Conservation (phyloP, 2,888 invertebrate species). For the Agonopterix subpropinquella region DNA sequence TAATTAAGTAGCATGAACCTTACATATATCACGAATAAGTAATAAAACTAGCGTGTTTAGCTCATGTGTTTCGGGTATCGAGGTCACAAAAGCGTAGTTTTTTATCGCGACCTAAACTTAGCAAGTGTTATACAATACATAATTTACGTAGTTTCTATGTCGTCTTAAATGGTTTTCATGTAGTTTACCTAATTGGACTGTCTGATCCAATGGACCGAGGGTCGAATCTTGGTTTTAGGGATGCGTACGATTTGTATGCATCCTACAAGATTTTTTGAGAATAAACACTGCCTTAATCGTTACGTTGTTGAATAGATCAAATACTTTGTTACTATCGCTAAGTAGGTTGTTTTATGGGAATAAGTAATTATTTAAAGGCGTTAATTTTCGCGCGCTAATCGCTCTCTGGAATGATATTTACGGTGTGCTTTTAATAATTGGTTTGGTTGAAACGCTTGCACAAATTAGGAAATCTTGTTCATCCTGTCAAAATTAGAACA, state of each 20-base stretch:
- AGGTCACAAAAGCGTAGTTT: constrained; percentile 7
- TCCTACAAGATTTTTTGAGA: background rate
- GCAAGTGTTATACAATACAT: background rate
- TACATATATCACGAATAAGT: background rate
- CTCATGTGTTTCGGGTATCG: constrained; percentile 1
- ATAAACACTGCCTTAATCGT: constrained; percentile 30
- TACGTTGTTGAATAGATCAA: constrained; percentile 11
- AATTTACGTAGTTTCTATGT: too few relatives aligned
- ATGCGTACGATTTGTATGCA: too few relatives aligned
- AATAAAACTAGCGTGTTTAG: background rate
- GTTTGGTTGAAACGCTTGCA: constrained; percentile 20
- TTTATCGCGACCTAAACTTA: constrained; percentile 1
- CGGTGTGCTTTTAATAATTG: too few relatives aligned
- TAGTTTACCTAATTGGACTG: too few relatives aligned
- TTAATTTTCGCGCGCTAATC: too few relatives aligned
- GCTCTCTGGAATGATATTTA: too few relatives aligned
- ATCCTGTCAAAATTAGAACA: constrained; percentile 3
- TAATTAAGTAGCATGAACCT: constrained; percentile 13
- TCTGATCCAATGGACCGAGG: too few relatives aligned
- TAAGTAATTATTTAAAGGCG: too few relatives aligned
- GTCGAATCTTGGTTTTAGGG: too few relatives aligned
- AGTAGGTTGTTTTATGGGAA: background rate
- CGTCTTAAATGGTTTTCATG: too few relatives aligned
- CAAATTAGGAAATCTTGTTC: constrained; percentile 16
- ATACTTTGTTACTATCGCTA: constrained; percentile 14